A percentile compares a stretch with the other conserved stretches of the same genome.
Evolutionary conservation across 2,888 invertebrate genomes (phyloP).

Genomic region (Coenonympha arcania): DNA sequence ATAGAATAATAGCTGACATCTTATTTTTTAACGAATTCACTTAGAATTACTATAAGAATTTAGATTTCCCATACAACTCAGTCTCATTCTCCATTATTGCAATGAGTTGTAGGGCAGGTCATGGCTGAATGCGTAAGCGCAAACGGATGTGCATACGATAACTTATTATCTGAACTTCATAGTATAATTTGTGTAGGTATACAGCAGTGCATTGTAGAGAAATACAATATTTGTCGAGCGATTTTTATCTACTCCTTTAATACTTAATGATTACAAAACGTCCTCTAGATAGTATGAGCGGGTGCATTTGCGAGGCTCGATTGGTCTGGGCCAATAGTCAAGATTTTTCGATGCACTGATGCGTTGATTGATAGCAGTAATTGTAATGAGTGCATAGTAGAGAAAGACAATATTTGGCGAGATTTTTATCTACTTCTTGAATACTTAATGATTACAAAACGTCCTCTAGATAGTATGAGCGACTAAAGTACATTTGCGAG

Average conservation of each 20-base stretch:
- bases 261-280: background rate
- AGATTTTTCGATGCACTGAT: constrained; percentile 29
- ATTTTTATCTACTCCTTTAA: constrained; percentile 12
- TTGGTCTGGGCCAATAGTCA: background rate
- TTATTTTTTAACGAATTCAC: constrained; percentile 10
- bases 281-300: constrained; percentile 6
- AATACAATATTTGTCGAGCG: constrained; percentile 8
- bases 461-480: background rate
- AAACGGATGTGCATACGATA: constrained; percentile 65
- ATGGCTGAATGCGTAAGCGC: constrained; percentile 65
- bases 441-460: background rate
- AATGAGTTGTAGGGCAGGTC: constrained; percentile 68
- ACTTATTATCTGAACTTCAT: constrained; percentile 46
- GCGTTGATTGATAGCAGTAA: constrained; percentile 32
- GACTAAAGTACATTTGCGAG: background rate
- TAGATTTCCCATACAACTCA: constrained; percentile 50
- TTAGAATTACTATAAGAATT: constrained; percentile 36
- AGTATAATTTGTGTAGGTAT: constrained; percentile 32
- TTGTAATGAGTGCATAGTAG: constrained; percentile 34
- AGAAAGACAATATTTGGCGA: constrained; percentile 18
- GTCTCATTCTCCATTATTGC: constrained; percentile 53
- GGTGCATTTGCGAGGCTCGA: background rate
- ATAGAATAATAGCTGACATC: constrained; percentile 11
- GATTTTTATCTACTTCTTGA: constrained; percentile 11
- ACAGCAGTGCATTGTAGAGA: constrained; percentile 10